Evolutionary conservation across 2,797 vertebrate genomes (phyloP), one percentile per base, ranked within the genome.

Genomic region (Peromyscus nudipes): DNA sequence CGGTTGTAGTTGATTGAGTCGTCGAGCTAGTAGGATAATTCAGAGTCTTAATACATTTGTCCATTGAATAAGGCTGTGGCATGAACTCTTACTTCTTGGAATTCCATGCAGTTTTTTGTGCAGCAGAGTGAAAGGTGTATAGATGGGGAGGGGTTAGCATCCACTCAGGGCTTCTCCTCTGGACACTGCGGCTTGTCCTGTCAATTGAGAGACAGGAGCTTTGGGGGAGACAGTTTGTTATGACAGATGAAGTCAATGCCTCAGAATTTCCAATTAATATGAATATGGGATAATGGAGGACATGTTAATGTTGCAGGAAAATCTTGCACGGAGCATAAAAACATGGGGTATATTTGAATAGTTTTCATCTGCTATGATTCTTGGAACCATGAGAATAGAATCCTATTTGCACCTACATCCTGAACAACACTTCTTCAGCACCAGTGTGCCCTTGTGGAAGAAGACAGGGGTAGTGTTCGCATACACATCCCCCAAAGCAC

Each of bases 231-330:
- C 67, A 2, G 6, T 14, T 75, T 81, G 79, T 57, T 91, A 69
- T 79, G 87, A 92, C 52, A 82, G 37, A 91, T 69, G 84, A 75
- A 92, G 49, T 82, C 43, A 40, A 37, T n/a, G 40, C 17, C 81
- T 92, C 81, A 55, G 92, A 87, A 90, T 90, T 69, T 73, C 46
- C 37, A 71, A 43, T 52, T 97, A 85, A 92, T 89, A 89, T 91
- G 40, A 85, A 92, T 89, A 89, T 91, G 40, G 87, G 67, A 62
- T 81, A 85, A 95, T 46, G 34, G 81, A 69, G 82, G 75, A n/a
- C 77, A 92, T 86, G 73, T 73, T 92, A 69, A 76, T 94, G 92
- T 86, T 83, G 75, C 55, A 94, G 55, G 77, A 85, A 95, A 91
- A 82, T 55, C 52, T 69, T 97, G 60, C 37, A 71, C 12, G 12